These are phyloP conservation scores for Sarcophaga rosellei DNA, from an alignment of 2,888 invertebrate species.

Conservation along the genomic window DNA sequence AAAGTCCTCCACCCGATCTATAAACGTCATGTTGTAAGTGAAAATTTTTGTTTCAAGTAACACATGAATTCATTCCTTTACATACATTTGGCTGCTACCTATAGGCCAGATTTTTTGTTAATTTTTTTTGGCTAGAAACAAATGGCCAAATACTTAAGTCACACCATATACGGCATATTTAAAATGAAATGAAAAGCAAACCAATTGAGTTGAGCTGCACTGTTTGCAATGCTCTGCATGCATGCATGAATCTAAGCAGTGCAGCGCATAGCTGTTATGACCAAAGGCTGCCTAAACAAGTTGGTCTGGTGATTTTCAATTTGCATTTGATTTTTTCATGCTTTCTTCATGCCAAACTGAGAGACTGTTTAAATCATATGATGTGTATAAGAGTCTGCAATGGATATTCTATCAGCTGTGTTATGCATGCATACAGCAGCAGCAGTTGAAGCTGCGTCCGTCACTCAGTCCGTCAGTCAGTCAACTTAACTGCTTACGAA, in stretches of 20 bases:
- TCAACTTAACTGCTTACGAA: constrained; percentile 49
- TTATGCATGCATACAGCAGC: background rate
- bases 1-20: no score
- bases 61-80: no score
- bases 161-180: background rate
- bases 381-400: background rate
- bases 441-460: constrained; percentile 1
- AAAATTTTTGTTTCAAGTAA: no score
- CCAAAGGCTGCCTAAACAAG: constrained; percentile 54
- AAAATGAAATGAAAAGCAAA: no score
- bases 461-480: background rate
- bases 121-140: background rate
- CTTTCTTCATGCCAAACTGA: no score
- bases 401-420: constrained; percentile 15
- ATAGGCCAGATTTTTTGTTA: no score
- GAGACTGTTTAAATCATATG: background rate
- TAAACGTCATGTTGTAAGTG: no score
- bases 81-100: no score
- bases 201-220: no score
- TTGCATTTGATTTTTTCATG: background rate
- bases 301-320: constrained; percentile 46
- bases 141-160: constrained; percentile 40
- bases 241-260: background rate
- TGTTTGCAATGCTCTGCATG: no score
- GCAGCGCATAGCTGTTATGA: constrained; percentile 18